Evolutionary conservation across 2,113 vertebrate species (phyloP), one percentile per base, ranked within the genome.

Genomic region (Sebastes schlegelii): DNA sequence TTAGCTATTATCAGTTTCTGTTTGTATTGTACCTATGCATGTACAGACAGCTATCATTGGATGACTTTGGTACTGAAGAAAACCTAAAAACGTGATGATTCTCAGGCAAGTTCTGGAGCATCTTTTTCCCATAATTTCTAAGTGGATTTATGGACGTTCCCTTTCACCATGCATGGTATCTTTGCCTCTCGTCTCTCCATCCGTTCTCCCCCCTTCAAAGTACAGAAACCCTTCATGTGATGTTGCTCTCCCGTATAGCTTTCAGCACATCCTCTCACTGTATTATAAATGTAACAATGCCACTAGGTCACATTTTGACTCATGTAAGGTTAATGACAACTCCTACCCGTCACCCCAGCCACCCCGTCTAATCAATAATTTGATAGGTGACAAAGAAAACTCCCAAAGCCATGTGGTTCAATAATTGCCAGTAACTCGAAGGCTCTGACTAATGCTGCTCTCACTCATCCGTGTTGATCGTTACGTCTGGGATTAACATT

Each of bases 401-500:
- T 52, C 52, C 13, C 26, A 76, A 70, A 67, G 66, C 72, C 8
- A 19, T 42, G 55, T 16, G 11, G 21, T 42, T 60, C 46, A 7
- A 7, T 8, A 45, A 58, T 46, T 52, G 45, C 62, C 69, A 45
- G 76, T 61, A 63, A 83, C 21, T 71, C 54, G 13, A 46, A 55
- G 74, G 61, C 68, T 71, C 23, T 40, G 74, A 61, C 45, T 76
- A 65, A 34, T 49, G n/a, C 68, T 42, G 16, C 85, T 62, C 51
- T 63, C 34, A 43, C 34, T 83, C 82, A 70, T 78, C 68, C 49
- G 51, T 77, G 89, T 86, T 19, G 84, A 89, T 86, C 63, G n/a
- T 0, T 65, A 51, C 11, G 46, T 67, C 83, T 19, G 77, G 19
- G 65, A 89, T 90, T 82, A 83, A 67, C 70, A 87, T 87, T 62